These are phyloP conservation scores for Rhagium mordax DNA, from an alignment of 2,888 invertebrate species.

Conservation along the genomic window DNA sequence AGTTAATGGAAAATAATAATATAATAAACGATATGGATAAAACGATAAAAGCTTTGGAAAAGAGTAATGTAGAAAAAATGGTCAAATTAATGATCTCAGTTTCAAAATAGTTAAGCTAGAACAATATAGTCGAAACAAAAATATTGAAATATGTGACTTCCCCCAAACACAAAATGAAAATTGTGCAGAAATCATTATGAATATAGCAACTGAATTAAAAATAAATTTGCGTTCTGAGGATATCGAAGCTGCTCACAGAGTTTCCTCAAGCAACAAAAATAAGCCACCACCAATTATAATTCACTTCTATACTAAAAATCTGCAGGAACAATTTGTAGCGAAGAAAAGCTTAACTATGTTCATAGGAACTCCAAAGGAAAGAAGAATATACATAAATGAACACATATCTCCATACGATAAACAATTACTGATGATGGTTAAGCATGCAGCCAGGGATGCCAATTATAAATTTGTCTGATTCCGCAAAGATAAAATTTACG, in stretches of 20 bases:
- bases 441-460: constrained; percentile 13
- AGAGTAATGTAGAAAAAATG: not conserved
- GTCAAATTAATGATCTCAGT: not conserved
- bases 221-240: not conserved
- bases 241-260: constrained; percentile 9
- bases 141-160: not conserved
- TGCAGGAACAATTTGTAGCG: too few relatives aligned
- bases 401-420: constrained; percentile 18
- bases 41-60: not conserved
- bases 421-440: constrained; percentile 20
- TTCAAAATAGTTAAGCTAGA: not conserved
- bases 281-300: constrained; percentile 7
- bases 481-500: constrained; percentile 11
- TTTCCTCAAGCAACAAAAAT: not conserved
- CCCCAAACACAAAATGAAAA: not conserved
- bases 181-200: not conserved
- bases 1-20: not conserved
- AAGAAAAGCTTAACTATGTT: not conserved
- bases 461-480: constrained; percentile 22
- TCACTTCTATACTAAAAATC: not conserved
- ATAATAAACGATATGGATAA: not conserved
- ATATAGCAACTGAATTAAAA: not conserved
- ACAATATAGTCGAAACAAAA: not conserved
- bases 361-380: not conserved
- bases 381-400: constrained; percentile 18